phyloP scores from a whole-genome alignment of 2,113 vertebrate genomes.

The Fulica atra region DNA sequence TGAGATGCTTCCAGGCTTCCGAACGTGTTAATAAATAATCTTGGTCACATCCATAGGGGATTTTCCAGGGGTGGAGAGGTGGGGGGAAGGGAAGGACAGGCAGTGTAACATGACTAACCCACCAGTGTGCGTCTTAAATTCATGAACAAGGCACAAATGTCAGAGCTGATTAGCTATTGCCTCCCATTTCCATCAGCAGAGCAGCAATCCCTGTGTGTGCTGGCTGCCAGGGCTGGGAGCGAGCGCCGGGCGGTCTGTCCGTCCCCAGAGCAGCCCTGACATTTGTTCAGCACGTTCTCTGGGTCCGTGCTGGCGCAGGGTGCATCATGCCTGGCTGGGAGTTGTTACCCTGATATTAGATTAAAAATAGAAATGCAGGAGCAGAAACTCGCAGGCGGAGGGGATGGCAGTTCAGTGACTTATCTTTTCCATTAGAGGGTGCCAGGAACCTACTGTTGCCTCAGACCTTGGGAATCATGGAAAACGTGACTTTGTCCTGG shows the following conservation, averaged over 20 bases:
- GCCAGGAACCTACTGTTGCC: conserved; percentile 51
- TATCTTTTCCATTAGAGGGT: conserved; percentile 67
- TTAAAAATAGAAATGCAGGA: conserved; percentile 34
- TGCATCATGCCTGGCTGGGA: background rate
- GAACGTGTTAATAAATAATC: background rate
- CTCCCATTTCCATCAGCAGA: background rate
- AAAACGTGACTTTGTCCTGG: background rate
- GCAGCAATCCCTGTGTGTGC: background rate
- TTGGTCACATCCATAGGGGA: too few relatives aligned
- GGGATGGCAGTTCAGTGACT: conserved; percentile 14
- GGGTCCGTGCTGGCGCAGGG: background rate
- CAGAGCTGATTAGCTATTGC: background rate
- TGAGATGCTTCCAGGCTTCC: background rate
- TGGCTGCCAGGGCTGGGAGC: background rate
- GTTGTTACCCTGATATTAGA: background rate
- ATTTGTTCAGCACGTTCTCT: conserved; percentile 25
- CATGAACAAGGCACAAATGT: background rate
- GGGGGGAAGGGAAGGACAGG: background rate
- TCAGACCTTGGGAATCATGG: background rate
- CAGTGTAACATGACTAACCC: fast-evolving
- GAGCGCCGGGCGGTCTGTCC: background rate
- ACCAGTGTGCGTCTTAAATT: background rate
- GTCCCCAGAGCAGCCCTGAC: conserved; percentile 7
- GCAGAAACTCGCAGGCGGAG: background rate
- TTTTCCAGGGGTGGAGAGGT: too few relatives aligned